A percentile compares a stretch with the other conserved stretches of the same genome.
Evolutionary conservation across 2,113 vertebrate genomes (phyloP).

Genomic region (Odobenus rosmarus): DNA sequence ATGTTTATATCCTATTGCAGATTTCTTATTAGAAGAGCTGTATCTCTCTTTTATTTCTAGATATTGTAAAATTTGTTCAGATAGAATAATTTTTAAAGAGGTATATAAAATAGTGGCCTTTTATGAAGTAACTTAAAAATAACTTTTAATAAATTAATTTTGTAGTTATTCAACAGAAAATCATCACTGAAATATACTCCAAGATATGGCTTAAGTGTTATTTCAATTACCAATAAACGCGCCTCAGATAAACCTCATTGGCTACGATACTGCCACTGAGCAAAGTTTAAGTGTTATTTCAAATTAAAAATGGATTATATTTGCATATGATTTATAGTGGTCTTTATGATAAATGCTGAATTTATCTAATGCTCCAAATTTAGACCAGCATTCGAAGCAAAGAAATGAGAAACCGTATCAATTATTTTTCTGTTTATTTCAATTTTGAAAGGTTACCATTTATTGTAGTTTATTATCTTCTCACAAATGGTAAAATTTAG

Average conservation of each 20-base stretch:
- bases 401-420: background rate
- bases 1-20: background rate
- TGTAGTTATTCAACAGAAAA: conserved; percentile 12
- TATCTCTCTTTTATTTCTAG: background rate
- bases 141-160: background rate
- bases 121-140: background rate
- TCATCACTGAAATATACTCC: background rate
- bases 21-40: background rate
- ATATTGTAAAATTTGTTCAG: background rate
- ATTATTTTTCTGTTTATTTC: background rate
- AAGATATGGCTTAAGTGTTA: background rate
- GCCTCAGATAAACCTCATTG: no score
- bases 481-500: conserved; percentile 19
- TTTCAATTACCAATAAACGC: background rate
- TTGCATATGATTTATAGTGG: background rate
- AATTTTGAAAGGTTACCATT: background rate
- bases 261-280: no score
- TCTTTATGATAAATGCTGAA: conserved; percentile 12
- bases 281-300: background rate
- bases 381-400: background rate
- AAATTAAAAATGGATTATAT: background rate
- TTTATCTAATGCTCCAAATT: background rate
- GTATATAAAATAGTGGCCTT: background rate
- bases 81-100: background rate
- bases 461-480: background rate